Base-by-base conservation (phyloP, 2,888 invertebrate genomes). In the Eilema caniola region DNA sequence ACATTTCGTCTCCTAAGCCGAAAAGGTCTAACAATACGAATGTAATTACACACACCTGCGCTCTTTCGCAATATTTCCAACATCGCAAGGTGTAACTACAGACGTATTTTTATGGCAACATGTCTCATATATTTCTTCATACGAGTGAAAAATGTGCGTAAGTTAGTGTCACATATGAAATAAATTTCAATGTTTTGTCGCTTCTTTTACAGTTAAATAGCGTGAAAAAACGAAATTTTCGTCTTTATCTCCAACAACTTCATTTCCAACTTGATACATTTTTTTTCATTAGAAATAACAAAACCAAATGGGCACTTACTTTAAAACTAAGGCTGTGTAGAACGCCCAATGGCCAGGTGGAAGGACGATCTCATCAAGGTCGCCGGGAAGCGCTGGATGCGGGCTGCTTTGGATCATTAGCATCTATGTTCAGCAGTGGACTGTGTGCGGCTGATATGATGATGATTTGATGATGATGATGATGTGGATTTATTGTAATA, bases 11-110 rank as follows among this genome's bases (percentile, higher is more conserved):
- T 20, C n/a, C 53, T 16, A 28, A 24, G 28, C 28, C 25, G 14
- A 24, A 25, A 59, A 59, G 14, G 28, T 16, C 25, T 31, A 61
- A 28, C 31, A 61, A 61, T 61, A 67, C 37, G n/a, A 4, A 31
- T 61, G 31, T 53, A 31, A 61, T 67, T 61, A 47, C 47, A 16
- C 61, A 67, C 67, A 67, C 61, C 67, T 67, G 67, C 10, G 67
- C 28, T 37, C 24, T 25, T 67, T 47, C 28, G 47, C 12, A 66
- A 66, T 67, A 41, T 61, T 31, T 67, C n/a, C 23, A 67, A 31
- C 61, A 62, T 66, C 16, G 59, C 37, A 59, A 16, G 47, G 47
- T 61, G 14, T 61, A 67, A 67, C 28, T 61, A 31, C 11, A 41
- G 25, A 67, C 67, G 31, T 47, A 67, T 67, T 47, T 61, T 61